Evolutionary conservation across 2,113 vertebrate genomes (phyloP).

Genomic region (Nestor notabilis): DNA sequence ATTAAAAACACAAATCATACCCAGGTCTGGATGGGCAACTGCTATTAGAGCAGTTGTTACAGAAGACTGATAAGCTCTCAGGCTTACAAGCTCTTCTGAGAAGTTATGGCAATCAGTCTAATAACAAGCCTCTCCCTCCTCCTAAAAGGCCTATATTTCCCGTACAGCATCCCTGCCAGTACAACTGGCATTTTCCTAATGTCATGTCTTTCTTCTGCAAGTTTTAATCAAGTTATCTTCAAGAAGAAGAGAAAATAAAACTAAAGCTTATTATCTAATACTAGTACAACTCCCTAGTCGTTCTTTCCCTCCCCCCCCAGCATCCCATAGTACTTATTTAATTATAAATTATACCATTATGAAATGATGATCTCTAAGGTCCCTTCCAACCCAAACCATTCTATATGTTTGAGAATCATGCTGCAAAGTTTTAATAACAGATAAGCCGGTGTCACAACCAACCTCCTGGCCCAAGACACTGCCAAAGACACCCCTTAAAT

Average conservation of each 20-base stretch:
- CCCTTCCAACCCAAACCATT: background rate
- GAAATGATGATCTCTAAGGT: background rate
- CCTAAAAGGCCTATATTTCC: background rate
- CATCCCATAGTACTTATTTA: background rate
- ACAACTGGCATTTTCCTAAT: background rate
- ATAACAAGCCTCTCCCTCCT: background rate
- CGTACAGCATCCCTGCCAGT: background rate
- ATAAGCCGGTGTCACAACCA: background rate
- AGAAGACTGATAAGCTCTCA: background rate
- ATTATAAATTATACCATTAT: background rate
- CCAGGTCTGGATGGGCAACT: background rate
- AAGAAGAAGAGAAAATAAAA: background rate
- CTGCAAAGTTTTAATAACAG: background rate
- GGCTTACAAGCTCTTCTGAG: background rate
- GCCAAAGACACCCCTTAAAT: background rate
- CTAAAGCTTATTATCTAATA: background rate
- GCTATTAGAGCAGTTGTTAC: background rate
- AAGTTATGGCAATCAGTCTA: background rate
- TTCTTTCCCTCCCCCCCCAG: no score
- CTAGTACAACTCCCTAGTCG: background rate
- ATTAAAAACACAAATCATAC: constrained; percentile 16
- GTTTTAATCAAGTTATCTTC: background rate
- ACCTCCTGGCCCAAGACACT: background rate
- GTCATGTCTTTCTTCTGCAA: background rate
- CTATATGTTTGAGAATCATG: background rate